Base-by-base conservation (phyloP, 2,797 vertebrate species). In the Acanthornis magna region DNA sequence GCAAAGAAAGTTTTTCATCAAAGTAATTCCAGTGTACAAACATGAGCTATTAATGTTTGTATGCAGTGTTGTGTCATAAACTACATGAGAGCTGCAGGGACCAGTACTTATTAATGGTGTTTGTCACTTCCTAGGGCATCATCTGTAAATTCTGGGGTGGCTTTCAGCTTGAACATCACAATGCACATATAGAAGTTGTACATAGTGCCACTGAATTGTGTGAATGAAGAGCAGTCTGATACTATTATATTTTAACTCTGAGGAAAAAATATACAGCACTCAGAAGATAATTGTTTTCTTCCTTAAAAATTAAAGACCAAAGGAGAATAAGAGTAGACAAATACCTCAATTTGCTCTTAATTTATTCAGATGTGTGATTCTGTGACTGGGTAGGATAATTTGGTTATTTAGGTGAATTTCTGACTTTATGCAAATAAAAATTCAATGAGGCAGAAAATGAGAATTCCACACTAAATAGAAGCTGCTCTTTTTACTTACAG, bases 391-490 rank as follows among this genome's bases (percentile, higher is more conserved):
- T 77, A 57, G 45, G 87, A 82, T 85, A 89, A 94, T 87, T 85
- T 84, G 29, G 45, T 75, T 88, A 71, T 94, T 94, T 88, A 74
- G 63, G 85, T 94, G 61, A 74, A 87, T 89, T 89, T 95, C 87
- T 85, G 53, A 76, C 78, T 89, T 77, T 74, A 87, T 93, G 82
- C 57, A 91, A 68, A 91, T 85, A 71, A 89, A 84, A 78, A 87
- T 85, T 79, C 53, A 90, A 36, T 89, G 90, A 95, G 79, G 85
- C 82, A 88, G 94, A 93, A 96, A 96, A 86, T 89, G 78, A 85
- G 80, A 91, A 76, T 63, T 86, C 58, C 43, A 38, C 2, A 1
- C 57, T 89, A 95, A 87, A 82, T 22, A 61, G 84, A 90, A 62
- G 63, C 55, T 67, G 34, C 60, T 95, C 55, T 80, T 93, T 92